Percentiles rank a stretch among this genome's conserved stretches.
phyloP scores from a whole-genome alignment of 2,888 invertebrate genomes.

The Smittia aterrima region DNA sequence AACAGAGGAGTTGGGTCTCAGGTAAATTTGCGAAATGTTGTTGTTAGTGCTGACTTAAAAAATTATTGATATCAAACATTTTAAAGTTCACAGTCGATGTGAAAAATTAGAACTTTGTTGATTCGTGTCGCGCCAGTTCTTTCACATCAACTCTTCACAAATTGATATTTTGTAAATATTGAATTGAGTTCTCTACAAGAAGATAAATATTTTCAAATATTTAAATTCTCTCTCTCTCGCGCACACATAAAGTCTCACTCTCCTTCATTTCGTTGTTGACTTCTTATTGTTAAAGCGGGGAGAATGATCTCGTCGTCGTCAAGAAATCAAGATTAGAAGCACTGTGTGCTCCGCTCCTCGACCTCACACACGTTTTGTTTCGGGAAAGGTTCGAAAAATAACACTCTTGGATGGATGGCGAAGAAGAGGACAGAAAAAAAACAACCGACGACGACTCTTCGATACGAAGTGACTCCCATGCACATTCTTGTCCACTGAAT shows the following conservation, averaged over 20 bases:
- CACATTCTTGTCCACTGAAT: slow-evolving; percentile 23
- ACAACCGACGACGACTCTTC: background rate
- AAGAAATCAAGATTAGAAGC: slow-evolving; percentile 32
- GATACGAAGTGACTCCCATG: slow-evolving; percentile 16
- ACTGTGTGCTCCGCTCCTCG: slow-evolving; percentile 10
- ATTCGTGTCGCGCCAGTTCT: background rate
- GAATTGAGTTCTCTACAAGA: slow-evolving; percentile 2
- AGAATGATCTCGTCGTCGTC: background rate
- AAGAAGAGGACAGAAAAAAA: background rate
- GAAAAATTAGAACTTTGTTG: no score
- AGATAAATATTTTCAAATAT: slow-evolving; percentile 15
- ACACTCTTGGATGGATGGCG: slow-evolving; percentile 6
- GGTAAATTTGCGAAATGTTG: no score
- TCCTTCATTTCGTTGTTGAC: background rate
- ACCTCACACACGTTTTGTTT: slow-evolving; percentile 40
- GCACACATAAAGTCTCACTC: no score
- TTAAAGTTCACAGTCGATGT: no score
- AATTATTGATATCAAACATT: background rate
- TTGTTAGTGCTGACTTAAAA: no score
- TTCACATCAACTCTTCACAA: background rate
- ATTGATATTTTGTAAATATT: slow-evolving; percentile 33
- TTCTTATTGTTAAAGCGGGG: background rate
- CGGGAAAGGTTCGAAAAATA: slow-evolving; percentile 29
- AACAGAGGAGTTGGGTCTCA: no score
- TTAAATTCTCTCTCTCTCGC: background rate